Base-by-base conservation (phyloP, 2,797 vertebrate genomes). In the Tapirus indicus region DNA sequence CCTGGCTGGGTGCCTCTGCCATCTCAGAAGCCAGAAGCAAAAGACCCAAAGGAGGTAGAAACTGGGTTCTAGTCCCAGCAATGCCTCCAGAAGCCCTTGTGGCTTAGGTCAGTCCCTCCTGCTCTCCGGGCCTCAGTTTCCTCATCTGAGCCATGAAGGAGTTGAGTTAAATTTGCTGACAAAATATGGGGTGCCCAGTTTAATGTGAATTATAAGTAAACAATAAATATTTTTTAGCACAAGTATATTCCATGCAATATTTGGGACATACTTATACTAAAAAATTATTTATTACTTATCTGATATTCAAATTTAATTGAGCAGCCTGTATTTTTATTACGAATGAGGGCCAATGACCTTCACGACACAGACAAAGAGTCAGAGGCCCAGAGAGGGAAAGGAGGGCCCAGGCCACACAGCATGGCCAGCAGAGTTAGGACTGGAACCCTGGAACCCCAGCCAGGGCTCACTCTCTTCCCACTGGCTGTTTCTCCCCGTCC, bases 71-170 rank as follows among this genome's bases (percentile, higher is more conserved):
- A 2, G 27, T 23, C 54, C 14, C 11, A 6, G 0, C 35, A 25
- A 0, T 64, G 80, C 25, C 47, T 13, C 47, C 41, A 5, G 10
- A 5, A 18, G n/a, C 6, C 69, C 7, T 0, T 0, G 21, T n/a
- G 80, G 20, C 35, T 56, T 52, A 54, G 20, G 35, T 54, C 47
- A 77, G 91, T n/a, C 16, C 58, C 49, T 52, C 35, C 79, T 17
- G 41, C 13, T 60, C 54, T 21, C 47, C 11, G 47, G 47, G 47
- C 47, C 5, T 38, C 54, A 38, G 0, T 49, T n/a, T 92, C 58
- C 20, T 66, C 27, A 12, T 75, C n/a, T 14, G 58, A 85, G 35
- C 44, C n/a, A 4, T 1, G 13, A 23, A 75, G 27, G 27, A 18
- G 68, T 11, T 20, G 27, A 20, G 47, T 27, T n/a, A 91, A 47